A percentile compares a stretch with the other conserved stretches of the same genome.
Evolutionary conservation across 1,140 invertebrate genomes (phyloP).

Genomic region (Drosophila repletoides): DNA sequence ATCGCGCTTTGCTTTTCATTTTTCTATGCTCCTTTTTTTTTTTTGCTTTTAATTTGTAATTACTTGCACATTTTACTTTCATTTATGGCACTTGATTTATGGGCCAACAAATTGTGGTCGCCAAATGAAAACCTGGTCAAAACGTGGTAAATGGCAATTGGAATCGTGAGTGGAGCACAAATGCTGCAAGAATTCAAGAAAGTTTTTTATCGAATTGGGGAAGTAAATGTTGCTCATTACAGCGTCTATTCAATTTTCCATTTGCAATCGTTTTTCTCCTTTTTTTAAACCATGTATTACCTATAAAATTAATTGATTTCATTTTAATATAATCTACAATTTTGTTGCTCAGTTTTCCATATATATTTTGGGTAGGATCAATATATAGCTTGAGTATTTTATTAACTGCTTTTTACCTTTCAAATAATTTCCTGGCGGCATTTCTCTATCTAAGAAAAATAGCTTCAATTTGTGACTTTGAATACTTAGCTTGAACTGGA

Average conservation of each 20-base stretch:
- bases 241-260: background rate
- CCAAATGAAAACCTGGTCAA: slow-evolving; percentile 50
- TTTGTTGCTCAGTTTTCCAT: too few relatives aligned
- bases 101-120: slow-evolving; percentile 47
- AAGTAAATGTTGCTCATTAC: slow-evolving; percentile 3
- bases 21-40: slow-evolving; percentile 5
- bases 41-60: slow-evolving; percentile 71
- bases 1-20: background rate
- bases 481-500: too few relatives aligned
- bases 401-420: too few relatives aligned
- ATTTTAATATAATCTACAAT: too few relatives aligned
- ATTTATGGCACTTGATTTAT: slow-evolving; percentile 74
- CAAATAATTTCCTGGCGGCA: too few relatives aligned
- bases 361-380: too few relatives aligned
- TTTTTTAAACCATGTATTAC: too few relatives aligned
- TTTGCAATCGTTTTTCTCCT: too few relatives aligned
- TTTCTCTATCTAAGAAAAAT: too few relatives aligned
- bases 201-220: slow-evolving; percentile 9
- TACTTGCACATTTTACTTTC: slow-evolving; percentile 75
- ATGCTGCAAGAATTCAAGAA: slow-evolving; percentile 44
- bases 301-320: too few relatives aligned
- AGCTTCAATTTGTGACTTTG: too few relatives aligned
- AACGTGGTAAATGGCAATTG: slow-evolving; percentile 61
- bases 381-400: too few relatives aligned
- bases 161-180: slow-evolving; percentile 66